Conservation (phyloP, 2,888 invertebrate genomes). For the Gandaritis pyraliata region DNA sequence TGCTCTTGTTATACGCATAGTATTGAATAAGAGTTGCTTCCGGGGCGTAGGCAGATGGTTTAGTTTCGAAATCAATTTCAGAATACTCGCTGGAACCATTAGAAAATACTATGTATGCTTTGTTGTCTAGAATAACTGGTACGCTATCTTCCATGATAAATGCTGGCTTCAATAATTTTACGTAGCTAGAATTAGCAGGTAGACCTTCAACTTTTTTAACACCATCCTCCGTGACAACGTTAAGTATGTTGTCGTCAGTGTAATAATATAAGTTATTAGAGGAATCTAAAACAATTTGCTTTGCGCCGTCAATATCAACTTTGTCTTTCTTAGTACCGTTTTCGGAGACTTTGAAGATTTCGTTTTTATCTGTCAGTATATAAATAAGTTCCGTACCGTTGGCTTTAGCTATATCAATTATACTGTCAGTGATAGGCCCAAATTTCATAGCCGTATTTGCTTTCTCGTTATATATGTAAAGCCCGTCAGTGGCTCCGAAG, state of each 20-base stretch:
- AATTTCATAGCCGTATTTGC: slow-evolving; percentile 54
- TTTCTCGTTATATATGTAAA: slow-evolving; percentile 50
- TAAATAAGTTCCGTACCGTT: slow-evolving; percentile 59
- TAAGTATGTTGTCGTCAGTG: slow-evolving; percentile 53
- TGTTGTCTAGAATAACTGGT: slow-evolving; percentile 53
- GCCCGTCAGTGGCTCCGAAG: slow-evolving; percentile 49
- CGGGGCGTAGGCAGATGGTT: slow-evolving; percentile 60
- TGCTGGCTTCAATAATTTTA: slow-evolving; percentile 58
- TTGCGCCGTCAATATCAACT: slow-evolving; percentile 55
- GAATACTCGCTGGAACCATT: slow-evolving; percentile 55
- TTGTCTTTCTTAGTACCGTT: slow-evolving; percentile 59
- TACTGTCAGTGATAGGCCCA: slow-evolving; percentile 57
- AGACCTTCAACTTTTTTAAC: slow-evolving; percentile 59
- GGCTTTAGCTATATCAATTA: slow-evolving; percentile 56
- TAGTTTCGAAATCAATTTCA: slow-evolving; percentile 48
- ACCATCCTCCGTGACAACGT: slow-evolving; percentile 50
- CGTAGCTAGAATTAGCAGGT: slow-evolving; percentile 49
- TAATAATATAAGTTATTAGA: slow-evolving; percentile 63
- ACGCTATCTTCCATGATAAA: slow-evolving; percentile 55
- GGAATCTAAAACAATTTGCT: slow-evolving; percentile 62
- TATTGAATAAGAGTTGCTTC: slow-evolving; percentile 63
- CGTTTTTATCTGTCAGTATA: slow-evolving; percentile 58
- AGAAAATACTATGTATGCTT: slow-evolving; percentile 50
- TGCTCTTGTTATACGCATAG: slow-evolving; percentile 63
- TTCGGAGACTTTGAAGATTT: slow-evolving; percentile 63